Conservation (phyloP, 2,888 invertebrate species). For the Brachyptera risi region DNA sequence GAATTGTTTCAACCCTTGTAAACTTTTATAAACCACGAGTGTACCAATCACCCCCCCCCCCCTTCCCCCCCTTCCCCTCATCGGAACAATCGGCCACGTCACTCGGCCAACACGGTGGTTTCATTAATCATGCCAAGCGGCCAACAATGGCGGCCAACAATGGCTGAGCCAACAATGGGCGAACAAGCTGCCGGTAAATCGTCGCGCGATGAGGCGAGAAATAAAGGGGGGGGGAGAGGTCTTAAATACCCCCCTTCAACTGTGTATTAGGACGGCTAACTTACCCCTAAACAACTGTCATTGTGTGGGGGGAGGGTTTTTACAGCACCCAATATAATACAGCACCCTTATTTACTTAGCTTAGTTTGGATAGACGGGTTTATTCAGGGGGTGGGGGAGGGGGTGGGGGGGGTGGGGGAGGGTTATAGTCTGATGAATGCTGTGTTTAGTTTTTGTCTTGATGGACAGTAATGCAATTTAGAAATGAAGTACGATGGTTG, state of each 20-base stretch:
- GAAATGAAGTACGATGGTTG: no score
- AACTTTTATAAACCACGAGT: no score
- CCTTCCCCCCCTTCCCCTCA: no score
- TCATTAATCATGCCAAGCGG: background rate
- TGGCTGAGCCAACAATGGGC: no score
- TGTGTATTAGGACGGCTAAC: constrained; percentile 14
- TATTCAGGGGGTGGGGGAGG: background rate
- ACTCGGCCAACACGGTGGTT: background rate
- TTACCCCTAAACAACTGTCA: constrained; percentile 17
- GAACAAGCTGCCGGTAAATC: constrained; percentile 9
- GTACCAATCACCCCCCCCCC: no score
- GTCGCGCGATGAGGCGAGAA: constrained; percentile 6
- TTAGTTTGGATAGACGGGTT: background rate
- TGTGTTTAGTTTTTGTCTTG: no score
- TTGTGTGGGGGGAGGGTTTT: background rate
- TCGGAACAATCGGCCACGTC: no score
- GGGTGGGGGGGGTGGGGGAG: background rate
- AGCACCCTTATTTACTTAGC: constrained; percentile 5
- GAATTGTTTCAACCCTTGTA: no score
- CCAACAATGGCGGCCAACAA: background rate
- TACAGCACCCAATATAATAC: background rate
- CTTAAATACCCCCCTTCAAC: background rate
- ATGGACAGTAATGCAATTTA: no score
- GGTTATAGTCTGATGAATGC: background rate
- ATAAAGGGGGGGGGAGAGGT: no score